Evolutionary conservation across 2,888 invertebrate genomes (phyloP).

Genomic region (Fabriciana adippe): DNA sequence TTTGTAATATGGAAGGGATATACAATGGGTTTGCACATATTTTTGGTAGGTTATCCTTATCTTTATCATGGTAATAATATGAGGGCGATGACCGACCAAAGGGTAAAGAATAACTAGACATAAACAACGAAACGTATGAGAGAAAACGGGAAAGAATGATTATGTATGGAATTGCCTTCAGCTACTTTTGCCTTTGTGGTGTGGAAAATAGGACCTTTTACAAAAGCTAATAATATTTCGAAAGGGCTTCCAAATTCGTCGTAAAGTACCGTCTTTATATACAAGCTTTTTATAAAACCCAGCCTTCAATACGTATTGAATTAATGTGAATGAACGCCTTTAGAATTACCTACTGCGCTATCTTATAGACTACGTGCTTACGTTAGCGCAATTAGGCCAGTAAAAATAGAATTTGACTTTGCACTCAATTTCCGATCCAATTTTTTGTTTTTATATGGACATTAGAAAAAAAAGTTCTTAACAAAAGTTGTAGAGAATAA

Average conservation of each 20-base stretch:
- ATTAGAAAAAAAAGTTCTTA: no score
- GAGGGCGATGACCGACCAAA: slow-evolving; percentile 54
- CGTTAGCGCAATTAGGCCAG: neutral
- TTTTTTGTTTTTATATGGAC: no score
- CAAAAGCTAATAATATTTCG: slow-evolving; percentile 63
- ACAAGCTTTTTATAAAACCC: slow-evolving; percentile 38
- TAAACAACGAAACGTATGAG: slow-evolving; percentile 60
- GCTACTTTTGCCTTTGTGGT: slow-evolving; percentile 52
- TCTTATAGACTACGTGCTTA: neutral
- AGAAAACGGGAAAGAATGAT: slow-evolving; percentile 59
- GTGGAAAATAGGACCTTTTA: slow-evolving; percentile 57
- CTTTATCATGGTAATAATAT: slow-evolving; percentile 47
- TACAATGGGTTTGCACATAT: slow-evolving; percentile 45
- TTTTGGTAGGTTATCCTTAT: slow-evolving; percentile 46
- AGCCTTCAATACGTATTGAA: slow-evolving; percentile 36
- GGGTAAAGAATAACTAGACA: slow-evolving; percentile 53
- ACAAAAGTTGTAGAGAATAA: no score
- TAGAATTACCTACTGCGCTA: slow-evolving; percentile 14
- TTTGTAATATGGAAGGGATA: neutral
- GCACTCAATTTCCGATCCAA: no score
- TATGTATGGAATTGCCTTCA: slow-evolving; percentile 57
- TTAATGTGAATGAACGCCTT: slow-evolving; percentile 29
- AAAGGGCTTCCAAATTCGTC: slow-evolving; percentile 48
- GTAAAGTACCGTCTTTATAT: slow-evolving; percentile 52
- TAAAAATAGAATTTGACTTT: no score